Percentiles rank a stretch among this genome's conserved stretches.
Conservation (phyloP, 2,113 vertebrate genomes). For the Lipotes vexillifer region DNA sequence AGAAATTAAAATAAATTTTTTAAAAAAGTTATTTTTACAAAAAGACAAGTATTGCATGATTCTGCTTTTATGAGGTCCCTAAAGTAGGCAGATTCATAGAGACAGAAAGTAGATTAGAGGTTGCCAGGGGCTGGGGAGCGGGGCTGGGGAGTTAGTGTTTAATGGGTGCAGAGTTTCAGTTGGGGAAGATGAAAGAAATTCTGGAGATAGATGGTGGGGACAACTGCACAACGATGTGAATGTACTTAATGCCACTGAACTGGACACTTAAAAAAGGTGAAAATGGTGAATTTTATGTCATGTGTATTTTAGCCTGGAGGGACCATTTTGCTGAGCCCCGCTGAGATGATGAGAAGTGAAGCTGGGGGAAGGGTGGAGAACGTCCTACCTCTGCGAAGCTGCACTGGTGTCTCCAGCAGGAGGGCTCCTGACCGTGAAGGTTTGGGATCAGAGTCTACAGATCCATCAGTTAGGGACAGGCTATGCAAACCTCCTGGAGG, state of each 20-base stretch:
- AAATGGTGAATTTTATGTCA: neutral
- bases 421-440: neutral
- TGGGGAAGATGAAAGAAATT: neutral
- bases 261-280: too few relatives aligned
- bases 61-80: neutral
- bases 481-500: accelerated
- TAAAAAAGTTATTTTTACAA: neutral
- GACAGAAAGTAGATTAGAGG: neutral
- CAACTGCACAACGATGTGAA: accelerated
- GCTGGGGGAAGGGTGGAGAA: accelerated
- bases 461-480: neutral
- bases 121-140: neutral
- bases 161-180: neutral
- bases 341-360: neutral
- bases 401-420: neutral
- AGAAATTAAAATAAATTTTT: too few relatives aligned
- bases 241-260: too few relatives aligned
- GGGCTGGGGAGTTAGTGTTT: neutral
- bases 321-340: neutral
- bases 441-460: neutral
- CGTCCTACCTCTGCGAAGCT: accelerated
- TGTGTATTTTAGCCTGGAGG: neutral
- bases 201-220: neutral
- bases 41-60: neutral
- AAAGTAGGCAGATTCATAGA: accelerated